phyloP scores from a whole-genome alignment of 53 echinoderm and acorn worm species.

The Apostichopus leukothele region DNA sequence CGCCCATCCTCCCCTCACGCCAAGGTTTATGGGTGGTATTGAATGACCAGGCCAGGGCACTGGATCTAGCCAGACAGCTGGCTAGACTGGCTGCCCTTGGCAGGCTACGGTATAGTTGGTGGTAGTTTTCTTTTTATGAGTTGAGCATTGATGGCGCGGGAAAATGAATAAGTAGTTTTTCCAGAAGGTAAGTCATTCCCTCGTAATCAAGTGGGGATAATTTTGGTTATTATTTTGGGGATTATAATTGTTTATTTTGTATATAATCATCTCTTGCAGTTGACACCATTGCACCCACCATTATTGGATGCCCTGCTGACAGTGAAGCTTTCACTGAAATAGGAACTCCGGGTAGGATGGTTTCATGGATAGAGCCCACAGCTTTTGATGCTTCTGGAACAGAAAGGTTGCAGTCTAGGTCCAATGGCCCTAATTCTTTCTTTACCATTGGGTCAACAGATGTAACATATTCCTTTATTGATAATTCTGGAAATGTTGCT shows the following conservation, averaged over 20 bases:
- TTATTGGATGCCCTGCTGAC: conserved; percentile 64
- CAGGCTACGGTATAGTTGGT: too few relatives aligned
- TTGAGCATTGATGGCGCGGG: too few relatives aligned
- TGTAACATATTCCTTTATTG: conserved; percentile 9
- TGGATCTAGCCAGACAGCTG: too few relatives aligned
- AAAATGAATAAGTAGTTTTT: too few relatives aligned
- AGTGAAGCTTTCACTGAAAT: conserved; percentile 40
- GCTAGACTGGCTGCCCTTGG: too few relatives aligned
- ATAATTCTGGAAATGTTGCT: background rate
- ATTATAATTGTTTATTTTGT: background rate
- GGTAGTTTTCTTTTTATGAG: too few relatives aligned
- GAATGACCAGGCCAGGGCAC: too few relatives aligned
- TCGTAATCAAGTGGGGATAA: background rate
- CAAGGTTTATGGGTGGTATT: too few relatives aligned
- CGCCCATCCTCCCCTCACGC: too few relatives aligned
- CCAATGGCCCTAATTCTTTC: conserved; percentile 21
- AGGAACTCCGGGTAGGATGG: conserved; percentile 39
- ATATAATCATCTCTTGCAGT: conserved; percentile 31
- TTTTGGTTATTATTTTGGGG: background rate
- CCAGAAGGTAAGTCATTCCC: too few relatives aligned
- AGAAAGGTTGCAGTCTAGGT: conserved; percentile 20
- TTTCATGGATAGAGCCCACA: conserved; percentile 40
- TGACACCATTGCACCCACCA: conserved; percentile 59
- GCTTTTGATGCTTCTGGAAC: conserved; percentile 54
- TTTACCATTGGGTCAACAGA: conserved; percentile 36